Conservation (phyloP, 2,113 vertebrate genomes). For the Cephalopterus ornatus region DNA sequence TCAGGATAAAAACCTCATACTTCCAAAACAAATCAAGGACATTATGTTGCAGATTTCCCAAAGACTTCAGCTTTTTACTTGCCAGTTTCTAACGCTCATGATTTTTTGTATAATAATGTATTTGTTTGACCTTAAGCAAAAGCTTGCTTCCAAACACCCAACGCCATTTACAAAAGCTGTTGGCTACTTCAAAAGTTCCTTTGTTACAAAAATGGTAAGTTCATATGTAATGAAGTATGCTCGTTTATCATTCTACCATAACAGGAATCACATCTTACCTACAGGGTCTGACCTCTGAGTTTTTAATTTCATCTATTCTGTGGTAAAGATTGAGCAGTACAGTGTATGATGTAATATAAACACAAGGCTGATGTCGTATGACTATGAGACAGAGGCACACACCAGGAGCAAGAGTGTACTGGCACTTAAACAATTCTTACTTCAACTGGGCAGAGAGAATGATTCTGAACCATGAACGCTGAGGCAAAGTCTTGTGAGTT, state of each 20-base stretch:
- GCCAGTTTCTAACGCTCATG: not conserved
- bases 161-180: not conserved
- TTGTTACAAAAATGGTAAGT: not conserved
- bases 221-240: not conserved
- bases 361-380: slow-evolving; percentile 62
- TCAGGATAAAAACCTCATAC: not conserved
- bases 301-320: not conserved
- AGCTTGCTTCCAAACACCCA: slow-evolving; percentile 1
- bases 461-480: slow-evolving; percentile 48
- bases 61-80: not conserved
- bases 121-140: slow-evolving; percentile 17
- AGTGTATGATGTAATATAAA: slow-evolving; percentile 41
- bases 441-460: slow-evolving; percentile 55
- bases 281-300: not conserved
- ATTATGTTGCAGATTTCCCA: not conserved
- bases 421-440: slow-evolving; percentile 71
- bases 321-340: slow-evolving; percentile 1
- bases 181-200: not conserved
- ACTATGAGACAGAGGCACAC: slow-evolving; percentile 50
- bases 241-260: not conserved
- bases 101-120: not conserved
- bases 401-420: slow-evolving; percentile 72
- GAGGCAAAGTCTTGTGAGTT: slow-evolving; percentile 55
- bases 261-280: not conserved
- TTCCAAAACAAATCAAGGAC: not conserved